These are phyloP conservation scores for Beris morrisii DNA, from an alignment of 2,888 invertebrate species.

Conservation along the genomic window DNA sequence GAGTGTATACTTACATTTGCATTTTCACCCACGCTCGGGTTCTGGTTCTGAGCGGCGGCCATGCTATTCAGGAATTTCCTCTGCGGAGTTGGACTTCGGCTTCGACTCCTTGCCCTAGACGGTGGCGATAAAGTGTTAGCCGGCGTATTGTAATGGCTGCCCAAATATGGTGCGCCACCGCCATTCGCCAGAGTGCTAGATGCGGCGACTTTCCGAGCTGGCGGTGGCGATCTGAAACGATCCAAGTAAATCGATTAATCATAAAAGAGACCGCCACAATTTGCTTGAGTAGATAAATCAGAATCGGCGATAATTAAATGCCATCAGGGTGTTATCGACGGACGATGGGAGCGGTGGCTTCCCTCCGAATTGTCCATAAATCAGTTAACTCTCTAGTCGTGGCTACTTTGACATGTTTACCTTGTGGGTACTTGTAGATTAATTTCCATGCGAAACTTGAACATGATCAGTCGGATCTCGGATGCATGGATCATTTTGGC, in stretches of 20 bases:
- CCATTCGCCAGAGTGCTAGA: slow-evolving; percentile 41
- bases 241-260: slow-evolving; percentile 3
- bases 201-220: slow-evolving; percentile 49
- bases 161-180: slow-evolving; percentile 34
- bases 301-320: slow-evolving; percentile 6
- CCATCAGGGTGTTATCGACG: no score
- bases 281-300: slow-evolving; percentile 15
- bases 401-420: no score
- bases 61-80: slow-evolving; percentile 54
- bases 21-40: slow-evolving; percentile 14
- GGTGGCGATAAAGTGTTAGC: slow-evolving; percentile 39
- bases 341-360: no score
- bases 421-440: no score
- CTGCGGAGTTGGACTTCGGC: slow-evolving; percentile 60
- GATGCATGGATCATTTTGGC: no score
- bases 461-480: no score
- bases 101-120: slow-evolving; percentile 53
- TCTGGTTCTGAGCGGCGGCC: slow-evolving; percentile 7
- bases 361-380: no score
- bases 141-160: slow-evolving; percentile 44
- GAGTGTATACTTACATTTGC: slow-evolving; percentile 24
- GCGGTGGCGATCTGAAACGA: slow-evolving; percentile 52
- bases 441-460: no score
- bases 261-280: slow-evolving; percentile 4
- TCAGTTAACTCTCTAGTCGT: no score